phyloP scores from a whole-genome alignment of 2,888 invertebrate genomes.

The Sesia apiformis region DNA sequence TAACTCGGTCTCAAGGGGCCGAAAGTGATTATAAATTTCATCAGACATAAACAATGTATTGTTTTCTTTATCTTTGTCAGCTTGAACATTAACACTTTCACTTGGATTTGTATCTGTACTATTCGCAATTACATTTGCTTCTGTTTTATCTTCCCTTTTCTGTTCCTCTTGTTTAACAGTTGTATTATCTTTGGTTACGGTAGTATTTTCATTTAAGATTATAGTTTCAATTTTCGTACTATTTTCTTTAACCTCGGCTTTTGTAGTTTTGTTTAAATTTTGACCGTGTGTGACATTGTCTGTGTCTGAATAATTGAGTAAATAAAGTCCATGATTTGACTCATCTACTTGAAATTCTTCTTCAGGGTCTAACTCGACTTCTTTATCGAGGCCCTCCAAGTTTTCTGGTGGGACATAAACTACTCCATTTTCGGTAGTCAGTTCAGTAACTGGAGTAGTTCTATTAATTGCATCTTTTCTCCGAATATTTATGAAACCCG shows the following conservation, averaged over 20 bases:
- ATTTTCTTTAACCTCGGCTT: conserved; percentile 28
- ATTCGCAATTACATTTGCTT: conserved; percentile 44
- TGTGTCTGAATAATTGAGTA: conserved; percentile 65
- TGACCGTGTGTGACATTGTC: conserved; percentile 49
- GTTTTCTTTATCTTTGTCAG: conserved; percentile 58
- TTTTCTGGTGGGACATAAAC: conserved; percentile 65
- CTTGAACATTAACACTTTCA: conserved; percentile 42
- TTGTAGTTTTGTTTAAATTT: conserved; percentile 33
- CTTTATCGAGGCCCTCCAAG: conserved; percentile 58
- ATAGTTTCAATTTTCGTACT: conserved; percentile 24
- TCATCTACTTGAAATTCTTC: conserved; percentile 73
- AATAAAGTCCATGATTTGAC: conserved; percentile 66
- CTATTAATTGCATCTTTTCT: conserved; percentile 40
- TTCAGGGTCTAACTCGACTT: conserved; percentile 62
- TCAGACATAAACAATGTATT: conserved; percentile 75
- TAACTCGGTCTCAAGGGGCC: conserved; percentile 76
- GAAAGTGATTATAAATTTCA: conserved; percentile 77
- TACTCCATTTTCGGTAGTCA: conserved; percentile 44
- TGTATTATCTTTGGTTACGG: conserved; percentile 23
- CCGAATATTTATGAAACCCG: conserved; percentile 55
- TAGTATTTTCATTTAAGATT: conserved; percentile 6
- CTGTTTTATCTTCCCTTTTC: conserved; percentile 36
- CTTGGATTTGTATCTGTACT: conserved; percentile 44
- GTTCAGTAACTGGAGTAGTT: conserved; percentile 32
- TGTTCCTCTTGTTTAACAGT: conserved; percentile 22